Percentiles rank a stretch among this genome's conserved stretches.
These are phyloP conservation scores for Pomacea canaliculata DNA, from an alignment of 2,888 invertebrate genomes.

Conservation along the genomic window DNA sequence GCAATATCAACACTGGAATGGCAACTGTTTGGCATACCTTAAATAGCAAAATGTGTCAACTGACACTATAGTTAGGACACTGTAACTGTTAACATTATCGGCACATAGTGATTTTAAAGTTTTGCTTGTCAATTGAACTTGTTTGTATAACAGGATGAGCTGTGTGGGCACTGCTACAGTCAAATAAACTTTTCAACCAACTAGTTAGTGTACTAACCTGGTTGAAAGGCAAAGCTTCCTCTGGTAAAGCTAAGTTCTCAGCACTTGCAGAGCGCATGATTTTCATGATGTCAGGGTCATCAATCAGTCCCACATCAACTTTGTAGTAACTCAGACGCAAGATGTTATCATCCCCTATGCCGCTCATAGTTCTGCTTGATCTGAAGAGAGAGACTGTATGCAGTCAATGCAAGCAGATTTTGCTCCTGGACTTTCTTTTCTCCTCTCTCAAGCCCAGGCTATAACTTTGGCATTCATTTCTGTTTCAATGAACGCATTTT, in stretches of 20 bases:
- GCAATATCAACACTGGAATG: too few relatives aligned
- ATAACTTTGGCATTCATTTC: not conserved
- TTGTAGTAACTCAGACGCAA: constrained; percentile 65
- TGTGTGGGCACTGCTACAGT: too few relatives aligned
- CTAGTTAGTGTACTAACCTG: too few relatives aligned
- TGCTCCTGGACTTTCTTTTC: not conserved
- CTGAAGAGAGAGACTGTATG: not conserved
- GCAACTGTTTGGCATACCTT: not conserved
- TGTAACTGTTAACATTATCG: too few relatives aligned
- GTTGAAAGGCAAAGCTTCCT: too few relatives aligned
- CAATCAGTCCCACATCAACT: constrained; percentile 77
- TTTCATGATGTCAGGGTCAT: constrained; percentile 72
- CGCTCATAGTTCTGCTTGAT: not conserved
- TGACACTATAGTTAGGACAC: too few relatives aligned
- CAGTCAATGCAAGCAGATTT: not conserved
- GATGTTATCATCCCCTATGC: constrained; percentile 30
- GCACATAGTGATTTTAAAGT: too few relatives aligned
- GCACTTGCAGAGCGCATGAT: constrained; percentile 64
- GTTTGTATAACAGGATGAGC: too few relatives aligned
- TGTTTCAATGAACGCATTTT: not conserved
- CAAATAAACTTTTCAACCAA: too few relatives aligned
- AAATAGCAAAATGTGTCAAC: not conserved
- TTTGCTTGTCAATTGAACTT: too few relatives aligned
- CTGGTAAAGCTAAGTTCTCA: constrained; percentile 44
- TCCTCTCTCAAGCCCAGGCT: not conserved